Evolutionary conservation across 2,113 vertebrate genomes (phyloP).

Genomic region (Vicugna pacos): DNA sequence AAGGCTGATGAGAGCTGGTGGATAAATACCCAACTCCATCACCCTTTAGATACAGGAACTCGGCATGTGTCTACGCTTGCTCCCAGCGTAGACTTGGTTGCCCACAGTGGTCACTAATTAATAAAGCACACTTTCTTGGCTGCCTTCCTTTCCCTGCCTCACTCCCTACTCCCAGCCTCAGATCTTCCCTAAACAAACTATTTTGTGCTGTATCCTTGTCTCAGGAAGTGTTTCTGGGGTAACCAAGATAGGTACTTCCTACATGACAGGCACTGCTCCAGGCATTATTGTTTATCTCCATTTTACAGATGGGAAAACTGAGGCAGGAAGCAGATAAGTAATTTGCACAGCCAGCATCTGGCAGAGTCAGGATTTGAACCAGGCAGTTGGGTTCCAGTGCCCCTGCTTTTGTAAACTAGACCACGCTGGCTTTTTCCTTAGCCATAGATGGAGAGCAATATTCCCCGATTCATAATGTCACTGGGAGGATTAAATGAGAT

Average conservation of each 20-base stretch:
- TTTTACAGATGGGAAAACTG: not conserved
- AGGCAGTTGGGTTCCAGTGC: not conserved
- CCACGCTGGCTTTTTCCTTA: not conserved
- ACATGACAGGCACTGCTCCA: not conserved
- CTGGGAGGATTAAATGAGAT: not conserved
- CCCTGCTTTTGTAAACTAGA: not conserved
- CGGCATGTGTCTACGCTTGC: rapidly evolving
- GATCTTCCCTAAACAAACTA: not conserved
- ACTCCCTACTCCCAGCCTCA: not conserved
- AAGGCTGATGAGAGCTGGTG: not conserved
- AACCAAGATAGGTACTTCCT: not conserved
- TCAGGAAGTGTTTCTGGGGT: not conserved
- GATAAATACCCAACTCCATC: not conserved
- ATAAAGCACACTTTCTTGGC: not conserved
- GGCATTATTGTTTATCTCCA: not conserved
- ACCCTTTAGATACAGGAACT: not conserved
- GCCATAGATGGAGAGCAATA: not conserved
- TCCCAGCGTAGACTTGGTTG: not conserved
- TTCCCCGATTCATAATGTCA: not conserved
- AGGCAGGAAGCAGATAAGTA: not conserved
- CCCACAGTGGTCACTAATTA: not conserved
- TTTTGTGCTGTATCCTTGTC: not conserved
- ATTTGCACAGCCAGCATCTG: not conserved
- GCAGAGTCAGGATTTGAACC: not conserved
- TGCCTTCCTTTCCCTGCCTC: not conserved